Percentiles rank a stretch among this genome's conserved stretches.
These are phyloP conservation scores for Oreochromis aureus DNA, from an alignment of 2,113 vertebrate species.

Conservation along the genomic window DNA sequence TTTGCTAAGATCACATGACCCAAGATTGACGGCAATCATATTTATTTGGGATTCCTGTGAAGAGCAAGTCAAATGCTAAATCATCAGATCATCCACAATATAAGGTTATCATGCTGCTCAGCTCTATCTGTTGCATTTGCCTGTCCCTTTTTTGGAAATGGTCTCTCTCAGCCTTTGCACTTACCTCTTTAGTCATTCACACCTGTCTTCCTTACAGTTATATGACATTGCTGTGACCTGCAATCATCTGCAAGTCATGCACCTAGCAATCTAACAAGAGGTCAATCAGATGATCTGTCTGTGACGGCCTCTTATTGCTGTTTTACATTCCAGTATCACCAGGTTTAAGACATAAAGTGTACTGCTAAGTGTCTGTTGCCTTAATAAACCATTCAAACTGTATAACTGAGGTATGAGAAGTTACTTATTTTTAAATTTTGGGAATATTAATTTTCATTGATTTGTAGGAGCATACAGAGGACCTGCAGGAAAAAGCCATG, in stretches of 20 bases:
- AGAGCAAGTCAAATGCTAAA: neutral
- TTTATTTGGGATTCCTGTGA: neutral
- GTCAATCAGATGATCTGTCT: neutral
- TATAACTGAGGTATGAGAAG: neutral
- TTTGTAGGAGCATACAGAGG: constrained; percentile 62
- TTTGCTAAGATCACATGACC: neutral
- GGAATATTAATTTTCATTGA: neutral
- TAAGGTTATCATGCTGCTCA: neutral
- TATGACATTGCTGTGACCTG: neutral
- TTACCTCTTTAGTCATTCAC: neutral
- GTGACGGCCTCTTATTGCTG: neutral
- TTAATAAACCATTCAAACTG: neutral
- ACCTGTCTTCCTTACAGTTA: neutral
- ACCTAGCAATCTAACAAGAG: neutral
- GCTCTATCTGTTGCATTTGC: neutral
- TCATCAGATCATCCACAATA: neutral
- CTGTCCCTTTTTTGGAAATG: neutral
- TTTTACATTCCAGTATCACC: neutral
- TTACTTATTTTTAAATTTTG: neutral
- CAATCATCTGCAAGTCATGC: neutral
- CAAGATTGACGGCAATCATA: too few species aligned
- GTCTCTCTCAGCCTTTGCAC: neutral
- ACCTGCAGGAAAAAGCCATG: constrained; percentile 63
- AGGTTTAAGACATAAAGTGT: neutral
- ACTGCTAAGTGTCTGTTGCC: neutral